These are phyloP conservation scores for Anas capensis DNA, from an alignment of 2,797 vertebrate genomes.

Conservation along the genomic window DNA sequence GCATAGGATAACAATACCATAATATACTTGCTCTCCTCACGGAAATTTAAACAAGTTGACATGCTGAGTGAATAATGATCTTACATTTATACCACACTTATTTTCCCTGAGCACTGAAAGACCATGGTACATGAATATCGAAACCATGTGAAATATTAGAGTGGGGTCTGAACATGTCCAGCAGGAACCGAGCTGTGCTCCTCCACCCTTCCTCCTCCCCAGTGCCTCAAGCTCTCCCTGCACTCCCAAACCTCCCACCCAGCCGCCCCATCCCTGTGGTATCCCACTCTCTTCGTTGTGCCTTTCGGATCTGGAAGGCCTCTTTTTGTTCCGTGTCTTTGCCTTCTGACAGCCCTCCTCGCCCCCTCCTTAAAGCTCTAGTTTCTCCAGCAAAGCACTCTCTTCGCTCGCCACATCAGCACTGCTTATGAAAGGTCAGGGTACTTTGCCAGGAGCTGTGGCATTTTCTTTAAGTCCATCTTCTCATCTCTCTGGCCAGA, in stretches of 20 bases:
- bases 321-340: not conserved
- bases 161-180: not conserved
- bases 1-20: slow-evolving; percentile 43
- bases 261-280: accelerated
- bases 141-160: not conserved
- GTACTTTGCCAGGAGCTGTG: slow-evolving; percentile 27
- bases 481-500: not conserved
- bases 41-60: slow-evolving; percentile 35
- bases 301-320: not conserved
- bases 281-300: not conserved
- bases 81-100: slow-evolving; percentile 13
- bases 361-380: slow-evolving; percentile 1
- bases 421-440: not conserved
- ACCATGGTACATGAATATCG: not conserved
- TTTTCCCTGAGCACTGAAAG: slow-evolving; percentile 1
- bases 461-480: slow-evolving; percentile 15
- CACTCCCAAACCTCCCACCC: not conserved
- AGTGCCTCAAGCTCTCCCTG: not conserved
- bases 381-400: slow-evolving; percentile 36
- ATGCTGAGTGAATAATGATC: slow-evolving; percentile 53
- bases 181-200: not conserved
- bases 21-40: slow-evolving; percentile 27
- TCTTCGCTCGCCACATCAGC: not conserved
- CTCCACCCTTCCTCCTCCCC: not conserved
- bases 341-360: not conserved